Evolutionary conservation across 2,888 invertebrate genomes (phyloP).

Genomic region (Dasypogon diadema): DNA sequence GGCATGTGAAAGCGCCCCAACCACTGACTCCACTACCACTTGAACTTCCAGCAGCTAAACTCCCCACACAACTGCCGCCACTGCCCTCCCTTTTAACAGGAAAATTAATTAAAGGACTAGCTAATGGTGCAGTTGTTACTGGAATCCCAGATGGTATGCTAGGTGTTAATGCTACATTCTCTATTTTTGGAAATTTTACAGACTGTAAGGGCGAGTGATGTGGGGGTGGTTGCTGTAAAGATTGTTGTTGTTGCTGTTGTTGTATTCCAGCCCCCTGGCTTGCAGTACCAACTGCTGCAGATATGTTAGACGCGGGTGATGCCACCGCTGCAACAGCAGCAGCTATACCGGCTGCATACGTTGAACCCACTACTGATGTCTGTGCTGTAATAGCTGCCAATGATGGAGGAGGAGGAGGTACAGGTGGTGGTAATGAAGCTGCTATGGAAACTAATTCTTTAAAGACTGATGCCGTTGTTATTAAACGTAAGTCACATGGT

Average conservation of each 20-base stretch:
- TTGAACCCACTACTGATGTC: constrained; percentile 54
- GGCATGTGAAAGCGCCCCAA: constrained; percentile 69
- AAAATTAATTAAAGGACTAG: constrained; percentile 55
- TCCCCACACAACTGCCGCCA: constrained; percentile 56
- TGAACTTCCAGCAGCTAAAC: constrained; percentile 42
- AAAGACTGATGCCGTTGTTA: constrained; percentile 61
- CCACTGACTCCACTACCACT: constrained; percentile 56
- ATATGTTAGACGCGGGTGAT: constrained; percentile 48
- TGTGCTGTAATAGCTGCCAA: constrained; percentile 56
- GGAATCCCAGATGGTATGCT: constrained; percentile 52
- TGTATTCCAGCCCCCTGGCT: constrained; percentile 50
- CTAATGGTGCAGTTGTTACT: constrained; percentile 52
- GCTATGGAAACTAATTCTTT: constrained; percentile 62
- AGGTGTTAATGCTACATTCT: constrained; percentile 43
- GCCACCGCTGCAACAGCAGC: constrained; percentile 58
- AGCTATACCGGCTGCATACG: constrained; percentile 42
- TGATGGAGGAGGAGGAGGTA: constrained; percentile 55
- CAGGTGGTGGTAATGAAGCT: constrained; percentile 53
- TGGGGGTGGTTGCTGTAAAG: constrained; percentile 54
- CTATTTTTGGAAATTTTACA: constrained; percentile 52
- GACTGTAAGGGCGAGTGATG: constrained; percentile 53
- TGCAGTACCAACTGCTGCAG: constrained; percentile 40
- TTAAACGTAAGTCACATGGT: constrained; percentile 66
- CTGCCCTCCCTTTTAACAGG: constrained; percentile 52
- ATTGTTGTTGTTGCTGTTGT: constrained; percentile 41